Conservation (phyloP, 1,140 invertebrate species). For the Orchestia grillus region DNA sequence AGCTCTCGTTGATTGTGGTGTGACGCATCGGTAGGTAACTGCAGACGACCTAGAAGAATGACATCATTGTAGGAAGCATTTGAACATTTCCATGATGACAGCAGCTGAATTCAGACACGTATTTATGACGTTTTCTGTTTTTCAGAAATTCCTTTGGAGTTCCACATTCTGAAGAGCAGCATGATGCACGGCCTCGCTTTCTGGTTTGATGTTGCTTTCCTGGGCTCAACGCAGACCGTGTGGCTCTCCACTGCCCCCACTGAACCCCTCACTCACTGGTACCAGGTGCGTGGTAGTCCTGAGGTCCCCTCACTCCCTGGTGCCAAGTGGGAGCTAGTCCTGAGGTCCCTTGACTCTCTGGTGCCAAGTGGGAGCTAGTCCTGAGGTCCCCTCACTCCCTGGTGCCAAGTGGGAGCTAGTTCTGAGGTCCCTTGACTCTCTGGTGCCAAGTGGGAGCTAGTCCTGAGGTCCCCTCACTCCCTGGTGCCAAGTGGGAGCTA, state of each 20-base stretch:
- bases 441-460: neutral
- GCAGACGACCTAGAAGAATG: no score
- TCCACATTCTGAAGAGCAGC: constrained; percentile 91
- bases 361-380: neutral
- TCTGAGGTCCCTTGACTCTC: neutral
- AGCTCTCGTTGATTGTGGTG: no score
- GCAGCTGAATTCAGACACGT: no score
- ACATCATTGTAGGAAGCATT: no score
- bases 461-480: neutral
- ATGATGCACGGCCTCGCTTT: constrained; percentile 98
- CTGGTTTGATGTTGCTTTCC: constrained; percentile 99
- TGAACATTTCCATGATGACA: no score
- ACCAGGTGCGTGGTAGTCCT: constrained; percentile 78
- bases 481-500: neutral
- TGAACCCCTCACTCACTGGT: constrained; percentile 99
- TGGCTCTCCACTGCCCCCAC: constrained; percentile 99
- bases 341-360: neutral
- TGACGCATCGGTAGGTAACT: no score
- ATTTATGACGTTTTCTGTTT: constrained; percentile 6
- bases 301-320: neutral
- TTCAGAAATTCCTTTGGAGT: constrained; percentile 92
- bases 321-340: neutral
- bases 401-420: neutral
- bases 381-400: neutral
- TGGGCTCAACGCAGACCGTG: constrained; percentile 88